These are phyloP conservation scores for Heliconius hewitsoni DNA, from an alignment of 1,140 invertebrate genomes.

Conservation along the genomic window DNA sequence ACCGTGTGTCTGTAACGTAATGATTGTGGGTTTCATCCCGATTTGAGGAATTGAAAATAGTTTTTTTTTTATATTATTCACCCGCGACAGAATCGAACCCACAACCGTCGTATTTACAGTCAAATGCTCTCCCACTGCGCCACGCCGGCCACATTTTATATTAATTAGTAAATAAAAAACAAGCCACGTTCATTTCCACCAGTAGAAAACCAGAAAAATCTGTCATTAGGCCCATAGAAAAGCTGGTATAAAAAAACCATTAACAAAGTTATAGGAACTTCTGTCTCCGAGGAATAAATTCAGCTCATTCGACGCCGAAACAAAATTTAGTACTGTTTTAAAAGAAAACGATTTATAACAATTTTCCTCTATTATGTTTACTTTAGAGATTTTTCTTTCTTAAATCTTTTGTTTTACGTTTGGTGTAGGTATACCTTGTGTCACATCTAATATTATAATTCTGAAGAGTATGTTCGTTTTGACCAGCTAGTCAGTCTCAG, in stretches of 20 bases:
- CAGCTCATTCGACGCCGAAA: constrained; percentile 1
- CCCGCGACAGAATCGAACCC: too few species aligned
- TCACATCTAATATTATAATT: background rate
- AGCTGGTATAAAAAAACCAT: background rate
- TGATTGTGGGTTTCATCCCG: too few species aligned
- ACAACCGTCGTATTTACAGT: background rate
- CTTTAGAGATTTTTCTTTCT: background rate
- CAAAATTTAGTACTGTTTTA: constrained; percentile 7
- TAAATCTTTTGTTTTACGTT: constrained; percentile 10
- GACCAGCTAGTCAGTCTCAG: too few species aligned
- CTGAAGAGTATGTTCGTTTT: too few species aligned
- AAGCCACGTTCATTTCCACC: background rate
- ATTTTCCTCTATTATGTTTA: constrained; percentile 1
- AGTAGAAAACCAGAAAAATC: background rate
- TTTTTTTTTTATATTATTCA: too few species aligned
- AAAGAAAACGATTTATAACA: constrained; percentile 15
- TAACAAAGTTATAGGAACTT: constrained; percentile 1
- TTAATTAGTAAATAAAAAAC: background rate
- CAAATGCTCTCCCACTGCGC: too few species aligned
- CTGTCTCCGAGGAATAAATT: background rate
- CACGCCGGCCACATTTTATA: background rate
- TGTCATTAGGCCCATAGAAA: background rate
- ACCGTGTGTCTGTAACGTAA: too few species aligned
- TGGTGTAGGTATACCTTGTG: background rate
- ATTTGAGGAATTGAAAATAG: too few species aligned